These are phyloP conservation scores for Diglossa cyanea DNA, from an alignment of 2,797 vertebrate genomes.

Conservation along the genomic window DNA sequence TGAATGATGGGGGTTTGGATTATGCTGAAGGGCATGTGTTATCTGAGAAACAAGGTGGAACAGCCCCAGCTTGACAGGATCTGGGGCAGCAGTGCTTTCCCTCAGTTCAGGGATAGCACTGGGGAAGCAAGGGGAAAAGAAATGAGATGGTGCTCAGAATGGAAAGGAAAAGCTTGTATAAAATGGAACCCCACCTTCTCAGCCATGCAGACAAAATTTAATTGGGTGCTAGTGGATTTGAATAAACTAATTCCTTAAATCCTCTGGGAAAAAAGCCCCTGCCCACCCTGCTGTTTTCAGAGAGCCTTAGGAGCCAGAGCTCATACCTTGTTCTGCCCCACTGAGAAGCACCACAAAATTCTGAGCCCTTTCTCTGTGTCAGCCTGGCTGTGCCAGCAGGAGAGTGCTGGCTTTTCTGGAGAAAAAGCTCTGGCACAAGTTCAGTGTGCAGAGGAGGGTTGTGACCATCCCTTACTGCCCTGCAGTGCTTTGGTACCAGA, in stretches of 20 bases:
- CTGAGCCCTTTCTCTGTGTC: neutral
- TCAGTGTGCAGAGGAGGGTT: neutral
- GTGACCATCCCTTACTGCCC: neutral
- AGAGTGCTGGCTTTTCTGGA: neutral
- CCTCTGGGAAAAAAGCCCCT: neutral
- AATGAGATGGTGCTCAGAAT: neutral
- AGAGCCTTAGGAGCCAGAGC: neutral
- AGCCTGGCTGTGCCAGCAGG: neutral
- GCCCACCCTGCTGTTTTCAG: neutral
- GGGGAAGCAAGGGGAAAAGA: neutral
- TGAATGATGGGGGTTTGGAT: constrained; percentile 44
- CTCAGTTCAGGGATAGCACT: neutral
- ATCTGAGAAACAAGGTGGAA: constrained; percentile 26
- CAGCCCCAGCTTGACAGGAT: neutral
- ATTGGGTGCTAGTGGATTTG: neutral
- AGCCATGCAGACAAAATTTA: neutral
- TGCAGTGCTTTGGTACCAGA: neutral
- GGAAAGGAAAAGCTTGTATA: neutral
- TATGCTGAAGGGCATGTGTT: constrained; percentile 44
- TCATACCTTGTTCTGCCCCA: neutral
- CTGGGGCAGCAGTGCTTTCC: neutral
- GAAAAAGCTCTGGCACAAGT: neutral
- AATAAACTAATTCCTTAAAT: neutral
- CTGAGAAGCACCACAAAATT: neutral
- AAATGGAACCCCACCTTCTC: neutral